Percentiles rank a stretch among this genome's conserved stretches.
Conservation (phyloP, 1,140 invertebrate species). For the Cyrtorhinus lividipennis region DNA sequence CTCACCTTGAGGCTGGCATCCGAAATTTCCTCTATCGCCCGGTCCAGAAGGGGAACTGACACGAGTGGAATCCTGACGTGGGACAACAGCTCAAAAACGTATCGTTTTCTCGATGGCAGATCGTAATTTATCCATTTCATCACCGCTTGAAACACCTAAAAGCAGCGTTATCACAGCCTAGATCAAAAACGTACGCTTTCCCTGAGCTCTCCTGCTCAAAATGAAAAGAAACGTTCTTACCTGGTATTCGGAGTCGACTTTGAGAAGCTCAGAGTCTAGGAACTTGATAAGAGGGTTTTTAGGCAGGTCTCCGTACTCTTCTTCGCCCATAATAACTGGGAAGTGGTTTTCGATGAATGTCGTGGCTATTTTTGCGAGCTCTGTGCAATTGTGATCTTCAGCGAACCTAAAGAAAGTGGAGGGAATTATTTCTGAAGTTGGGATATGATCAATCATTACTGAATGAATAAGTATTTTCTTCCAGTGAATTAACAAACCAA, state of each 20-base stretch:
- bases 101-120: constrained; percentile 56
- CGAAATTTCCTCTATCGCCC: constrained; percentile 60
- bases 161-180: constrained; percentile 21
- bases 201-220: not conserved
- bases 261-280: constrained; percentile 73
- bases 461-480: too few relatives aligned
- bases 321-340: constrained; percentile 63
- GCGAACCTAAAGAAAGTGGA: constrained; percentile 63
- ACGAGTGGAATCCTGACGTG: constrained; percentile 74
- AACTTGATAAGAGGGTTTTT: constrained; percentile 64
- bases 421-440: too few relatives aligned
- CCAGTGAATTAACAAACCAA: not conserved
- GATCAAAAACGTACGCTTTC: not conserved
- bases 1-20: constrained; percentile 57
- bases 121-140: constrained; percentile 82
- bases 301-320: constrained; percentile 78
- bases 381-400: constrained; percentile 73
- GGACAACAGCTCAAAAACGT: constrained; percentile 74
- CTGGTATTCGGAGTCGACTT: constrained; percentile 83
- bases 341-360: constrained; percentile 80
- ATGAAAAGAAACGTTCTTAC: constrained; percentile 31
- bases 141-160: constrained; percentile 72
- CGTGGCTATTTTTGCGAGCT: constrained; percentile 62
- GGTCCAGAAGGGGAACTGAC: constrained; percentile 63
- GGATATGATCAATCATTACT: too few relatives aligned